Evolutionary conservation across 2,113 vertebrate genomes (phyloP).

Genomic region (Oreochromis niloticus): DNA sequence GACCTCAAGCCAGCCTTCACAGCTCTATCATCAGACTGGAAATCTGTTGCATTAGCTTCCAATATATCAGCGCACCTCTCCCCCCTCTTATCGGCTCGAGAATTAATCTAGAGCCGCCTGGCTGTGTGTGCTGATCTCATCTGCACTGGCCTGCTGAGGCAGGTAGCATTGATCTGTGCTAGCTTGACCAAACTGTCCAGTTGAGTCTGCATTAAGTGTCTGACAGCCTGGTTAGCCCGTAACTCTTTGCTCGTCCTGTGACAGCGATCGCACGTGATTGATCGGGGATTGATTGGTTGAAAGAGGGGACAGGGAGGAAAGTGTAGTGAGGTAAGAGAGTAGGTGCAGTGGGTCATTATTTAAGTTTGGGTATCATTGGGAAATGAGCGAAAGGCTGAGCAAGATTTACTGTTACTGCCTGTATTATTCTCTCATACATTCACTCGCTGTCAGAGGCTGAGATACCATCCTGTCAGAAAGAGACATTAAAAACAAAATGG

Average conservation of each 20-base stretch:
- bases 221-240: background rate
- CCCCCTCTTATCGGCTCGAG: background rate
- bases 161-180: background rate
- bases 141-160: constrained; percentile 3
- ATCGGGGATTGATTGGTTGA: constrained; percentile 40
- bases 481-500: constrained; percentile 38
- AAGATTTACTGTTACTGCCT: constrained; percentile 40
- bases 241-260: background rate
- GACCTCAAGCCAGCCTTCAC: background rate
- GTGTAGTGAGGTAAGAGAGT: background rate
- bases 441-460: constrained; percentile 30
- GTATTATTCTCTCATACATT: constrained; percentile 23
- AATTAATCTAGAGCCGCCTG: background rate
- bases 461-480: background rate
- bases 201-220: constrained; percentile 2
- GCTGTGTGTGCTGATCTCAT: constrained; percentile 3
- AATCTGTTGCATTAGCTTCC: background rate
- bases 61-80: background rate
- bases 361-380: constrained; percentile 38
- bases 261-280: constrained; percentile 36
- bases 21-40: background rate
- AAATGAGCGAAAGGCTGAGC: constrained; percentile 24
- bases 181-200: background rate
- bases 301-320: background rate
- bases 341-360: background rate